Conservation (phyloP, 2,113 vertebrate species). For the Pica pica region DNA sequence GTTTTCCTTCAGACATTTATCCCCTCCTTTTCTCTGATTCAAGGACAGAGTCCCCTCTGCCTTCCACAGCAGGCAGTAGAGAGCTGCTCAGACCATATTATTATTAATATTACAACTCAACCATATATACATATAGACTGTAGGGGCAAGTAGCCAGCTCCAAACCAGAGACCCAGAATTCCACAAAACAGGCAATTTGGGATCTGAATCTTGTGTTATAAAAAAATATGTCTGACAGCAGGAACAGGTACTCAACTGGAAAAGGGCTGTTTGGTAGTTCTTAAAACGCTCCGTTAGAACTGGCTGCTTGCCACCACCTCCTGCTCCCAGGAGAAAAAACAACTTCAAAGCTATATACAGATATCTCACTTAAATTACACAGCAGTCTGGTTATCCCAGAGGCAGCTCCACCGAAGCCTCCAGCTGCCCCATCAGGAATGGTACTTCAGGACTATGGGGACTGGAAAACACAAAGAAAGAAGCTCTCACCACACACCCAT, state of each 20-base stretch:
- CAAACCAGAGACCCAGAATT: constrained; percentile 55
- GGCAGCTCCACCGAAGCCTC: constrained; percentile 45
- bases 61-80: neutral
- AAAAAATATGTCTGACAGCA: neutral
- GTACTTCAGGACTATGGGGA: constrained; percentile 77
- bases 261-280: constrained; percentile 40
- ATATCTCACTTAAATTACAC: constrained; percentile 73
- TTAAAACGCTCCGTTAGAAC: constrained; percentile 39
- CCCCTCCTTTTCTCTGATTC: neutral
- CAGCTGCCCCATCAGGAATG: constrained; percentile 66
- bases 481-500: neutral
- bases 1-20: neutral
- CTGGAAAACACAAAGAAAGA: constrained; percentile 59
- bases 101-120: constrained; percentile 37
- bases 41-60: neutral
- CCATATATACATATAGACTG: constrained; percentile 55
- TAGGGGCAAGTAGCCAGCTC: constrained; percentile 58
- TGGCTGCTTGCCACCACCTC: constrained; percentile 54
- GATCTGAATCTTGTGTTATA: constrained; percentile 27
- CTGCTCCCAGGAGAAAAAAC: constrained; percentile 54
- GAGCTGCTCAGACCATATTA: neutral
- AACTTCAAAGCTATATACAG: constrained; percentile 71
- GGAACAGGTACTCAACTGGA: constrained; percentile 28
- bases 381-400: constrained; percentile 65
- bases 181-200: neutral